Conservation (phyloP, 2,888 invertebrate genomes). For the Eubasilissa splendida region DNA sequence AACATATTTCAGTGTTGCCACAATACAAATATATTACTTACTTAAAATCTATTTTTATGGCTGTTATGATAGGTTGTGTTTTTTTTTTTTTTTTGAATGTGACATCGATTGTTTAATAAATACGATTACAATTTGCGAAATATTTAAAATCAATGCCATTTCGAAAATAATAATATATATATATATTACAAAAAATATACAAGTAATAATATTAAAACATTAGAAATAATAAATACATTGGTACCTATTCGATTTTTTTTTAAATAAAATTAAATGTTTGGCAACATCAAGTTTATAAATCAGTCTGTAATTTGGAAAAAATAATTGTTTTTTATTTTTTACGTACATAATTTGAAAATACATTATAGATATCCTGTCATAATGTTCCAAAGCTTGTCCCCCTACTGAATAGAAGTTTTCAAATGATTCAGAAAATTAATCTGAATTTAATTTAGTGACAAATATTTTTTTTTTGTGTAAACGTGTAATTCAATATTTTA, state of each 20-base stretch:
- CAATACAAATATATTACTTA: slow-evolving; percentile 49
- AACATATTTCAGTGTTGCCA: slow-evolving; percentile 52
- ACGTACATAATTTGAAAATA: slow-evolving; percentile 5
- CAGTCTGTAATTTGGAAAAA: slow-evolving; percentile 33
- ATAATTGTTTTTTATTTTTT: neutral
- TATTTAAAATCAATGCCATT: neutral
- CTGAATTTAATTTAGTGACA: too few relatives aligned
- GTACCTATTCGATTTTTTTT: neutral
- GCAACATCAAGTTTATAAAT: slow-evolving; percentile 24
- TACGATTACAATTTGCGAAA: neutral
- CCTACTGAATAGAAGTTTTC: too few relatives aligned
- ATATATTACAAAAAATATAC: slow-evolving; percentile 24
- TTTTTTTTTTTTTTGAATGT: slow-evolving; percentile 1
- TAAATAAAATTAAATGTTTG: slow-evolving; percentile 31
- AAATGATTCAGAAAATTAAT: too few relatives aligned
- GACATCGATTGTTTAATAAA: neutral
- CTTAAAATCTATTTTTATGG: slow-evolving; percentile 41
- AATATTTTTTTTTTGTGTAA: too few relatives aligned
- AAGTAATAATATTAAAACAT: slow-evolving; percentile 3
- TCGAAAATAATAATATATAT: neutral
- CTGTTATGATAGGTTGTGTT: slow-evolving; percentile 33
- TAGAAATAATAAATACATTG: slow-evolving; percentile 22
- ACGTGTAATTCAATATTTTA: too few relatives aligned
- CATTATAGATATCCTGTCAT: neutral
- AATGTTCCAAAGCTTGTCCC: too few relatives aligned